These are phyloP conservation scores for Willisornis vidua DNA, from an alignment of 2,113 vertebrate species.

Conservation along the genomic window DNA sequence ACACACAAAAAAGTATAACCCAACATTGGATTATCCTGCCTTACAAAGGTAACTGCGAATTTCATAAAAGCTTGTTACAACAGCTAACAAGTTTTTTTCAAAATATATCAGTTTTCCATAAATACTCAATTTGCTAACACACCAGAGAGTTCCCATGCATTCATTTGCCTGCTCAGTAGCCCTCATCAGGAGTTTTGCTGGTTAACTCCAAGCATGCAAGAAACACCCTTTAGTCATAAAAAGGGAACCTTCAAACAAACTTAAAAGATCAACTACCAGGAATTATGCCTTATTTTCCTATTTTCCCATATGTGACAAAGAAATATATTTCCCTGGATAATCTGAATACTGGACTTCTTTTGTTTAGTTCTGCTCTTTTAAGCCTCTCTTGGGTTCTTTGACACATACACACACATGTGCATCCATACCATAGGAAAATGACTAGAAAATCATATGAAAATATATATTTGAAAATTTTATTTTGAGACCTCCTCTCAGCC, in stretches of 20 bases:
- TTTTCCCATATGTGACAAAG: background rate
- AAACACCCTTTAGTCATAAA: background rate
- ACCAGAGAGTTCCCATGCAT: background rate
- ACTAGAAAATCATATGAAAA: background rate
- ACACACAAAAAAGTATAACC: background rate
- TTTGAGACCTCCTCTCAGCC: background rate
- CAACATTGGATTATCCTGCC: background rate
- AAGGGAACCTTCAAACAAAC: background rate
- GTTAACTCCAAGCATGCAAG: background rate
- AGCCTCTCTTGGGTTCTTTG: background rate
- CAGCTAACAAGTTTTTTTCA: background rate
- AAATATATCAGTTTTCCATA: background rate
- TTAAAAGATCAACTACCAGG: background rate
- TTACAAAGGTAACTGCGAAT: background rate
- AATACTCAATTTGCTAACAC: background rate
- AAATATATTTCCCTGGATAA: background rate
- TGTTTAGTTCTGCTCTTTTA: background rate
- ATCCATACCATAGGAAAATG: background rate
- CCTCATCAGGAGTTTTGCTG: background rate
- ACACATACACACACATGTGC: rapidly evolving
- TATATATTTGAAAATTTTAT: background rate
- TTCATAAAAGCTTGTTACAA: background rate
- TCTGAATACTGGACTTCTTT: background rate
- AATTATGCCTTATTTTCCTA: background rate
- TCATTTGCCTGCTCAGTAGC: background rate